A percentile compares a stretch with the other conserved stretches of the same genome.
These are phyloP conservation scores for Stomatorhinus ivindoensis DNA, from an alignment of 2,113 vertebrate genomes.

Conservation along the genomic window DNA sequence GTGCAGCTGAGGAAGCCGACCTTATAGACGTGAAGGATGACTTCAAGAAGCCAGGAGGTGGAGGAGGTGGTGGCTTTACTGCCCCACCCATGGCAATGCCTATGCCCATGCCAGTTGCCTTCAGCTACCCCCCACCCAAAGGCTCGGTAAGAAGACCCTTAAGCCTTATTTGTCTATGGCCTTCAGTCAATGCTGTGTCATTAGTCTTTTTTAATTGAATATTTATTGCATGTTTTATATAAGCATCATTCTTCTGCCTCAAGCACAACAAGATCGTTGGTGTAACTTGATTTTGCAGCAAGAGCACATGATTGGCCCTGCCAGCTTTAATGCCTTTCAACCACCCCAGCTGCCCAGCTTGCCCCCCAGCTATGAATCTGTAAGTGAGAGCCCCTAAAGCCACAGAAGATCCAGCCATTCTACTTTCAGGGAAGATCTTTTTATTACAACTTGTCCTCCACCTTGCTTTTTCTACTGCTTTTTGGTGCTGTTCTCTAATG, in stretches of 20 bases:
- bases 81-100: conserved; percentile 61
- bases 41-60: conserved; percentile 73
- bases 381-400: conserved; percentile 68
- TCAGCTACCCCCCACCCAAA: conserved; percentile 76
- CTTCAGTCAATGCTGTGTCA: neutral
- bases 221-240: neutral
- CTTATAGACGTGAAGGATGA: conserved; percentile 84
- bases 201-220: neutral
- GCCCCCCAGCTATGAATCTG: conserved; percentile 84
- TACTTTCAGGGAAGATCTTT: conserved; percentile 60
- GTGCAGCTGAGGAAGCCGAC: conserved; percentile 73
- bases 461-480: conserved; percentile 27
- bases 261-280: neutral
- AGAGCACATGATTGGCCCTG: conserved; percentile 71
- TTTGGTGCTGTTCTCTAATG: neutral
- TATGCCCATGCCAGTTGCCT: conserved; percentile 71
- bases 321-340: conserved; percentile 71
- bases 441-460: conserved; percentile 42
- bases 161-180: neutral
- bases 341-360: conserved; percentile 75
- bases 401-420: conserved; percentile 43
- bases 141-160: conserved; percentile 68
- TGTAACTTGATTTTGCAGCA: conserved; percentile 37
- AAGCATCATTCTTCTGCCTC: neutral
- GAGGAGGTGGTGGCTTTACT: conserved; percentile 63